Conservation (phyloP, 2,113 vertebrate species). For the Chlamydotis undulata region DNA sequence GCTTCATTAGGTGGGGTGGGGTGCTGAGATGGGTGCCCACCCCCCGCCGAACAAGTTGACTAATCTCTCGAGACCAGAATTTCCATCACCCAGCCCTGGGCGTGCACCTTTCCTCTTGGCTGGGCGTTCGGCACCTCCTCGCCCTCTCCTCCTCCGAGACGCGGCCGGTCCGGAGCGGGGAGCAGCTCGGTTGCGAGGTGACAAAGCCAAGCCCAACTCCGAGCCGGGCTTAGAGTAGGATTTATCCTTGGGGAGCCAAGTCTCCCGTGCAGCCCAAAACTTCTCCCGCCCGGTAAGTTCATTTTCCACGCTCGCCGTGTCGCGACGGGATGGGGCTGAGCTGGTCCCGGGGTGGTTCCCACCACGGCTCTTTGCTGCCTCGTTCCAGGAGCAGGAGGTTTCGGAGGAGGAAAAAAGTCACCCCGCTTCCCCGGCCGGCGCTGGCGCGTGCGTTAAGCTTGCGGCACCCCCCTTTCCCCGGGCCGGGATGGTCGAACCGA, state of each 20-base stretch:
- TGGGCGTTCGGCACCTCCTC: not conserved
- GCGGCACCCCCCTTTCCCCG: fast-evolving
- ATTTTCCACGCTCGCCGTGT: fast-evolving
- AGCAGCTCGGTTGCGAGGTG: fast-evolving
- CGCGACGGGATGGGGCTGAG: not conserved
- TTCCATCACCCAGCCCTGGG: not conserved
- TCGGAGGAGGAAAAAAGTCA: not conserved
- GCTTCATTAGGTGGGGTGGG: not conserved
- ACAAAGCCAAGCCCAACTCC: not conserved
- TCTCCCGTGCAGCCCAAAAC: fast-evolving
- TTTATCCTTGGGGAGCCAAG: not conserved
- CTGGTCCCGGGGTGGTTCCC: not conserved
- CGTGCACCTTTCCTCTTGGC: not conserved
- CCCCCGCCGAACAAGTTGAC: not conserved
- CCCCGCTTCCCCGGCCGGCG: fast-evolving
- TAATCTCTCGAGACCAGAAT: not conserved
- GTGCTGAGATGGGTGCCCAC: not conserved
- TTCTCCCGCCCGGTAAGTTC: not conserved
- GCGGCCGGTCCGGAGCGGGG: fast-evolving
- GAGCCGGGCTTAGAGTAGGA: not conserved
- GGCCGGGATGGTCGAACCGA: not conserved
- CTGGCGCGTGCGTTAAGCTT: not conserved
- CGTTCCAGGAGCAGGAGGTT: not conserved
- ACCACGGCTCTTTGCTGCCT: not conserved
- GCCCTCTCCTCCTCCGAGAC: fast-evolving